phyloP scores from a whole-genome alignment of 2,888 invertebrate genomes.

The Aelia acuminata region DNA sequence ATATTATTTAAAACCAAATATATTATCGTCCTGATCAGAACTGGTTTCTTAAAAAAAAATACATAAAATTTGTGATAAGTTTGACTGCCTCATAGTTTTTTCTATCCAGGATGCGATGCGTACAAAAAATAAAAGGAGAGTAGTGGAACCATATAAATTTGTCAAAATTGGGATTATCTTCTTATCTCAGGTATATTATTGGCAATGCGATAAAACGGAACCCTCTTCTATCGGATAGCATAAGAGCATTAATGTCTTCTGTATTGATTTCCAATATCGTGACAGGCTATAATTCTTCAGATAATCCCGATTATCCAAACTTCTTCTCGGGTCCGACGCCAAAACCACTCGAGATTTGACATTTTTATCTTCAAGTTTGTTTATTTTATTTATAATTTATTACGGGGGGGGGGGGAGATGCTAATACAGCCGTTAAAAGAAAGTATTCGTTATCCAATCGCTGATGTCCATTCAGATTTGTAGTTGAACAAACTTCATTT shows the following conservation, averaged over 20 bases:
- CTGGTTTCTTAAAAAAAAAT: neutral
- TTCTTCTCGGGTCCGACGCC: neutral
- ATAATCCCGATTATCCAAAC: conserved; percentile 18
- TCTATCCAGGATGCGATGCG: neutral
- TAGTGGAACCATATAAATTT: conserved; percentile 11
- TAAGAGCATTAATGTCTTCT: conserved; percentile 14
- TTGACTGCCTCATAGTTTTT: neutral
- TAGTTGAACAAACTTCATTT: too few species aligned
- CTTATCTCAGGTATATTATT: conserved; percentile 9
- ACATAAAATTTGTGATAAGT: neutral
- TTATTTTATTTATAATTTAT: neutral
- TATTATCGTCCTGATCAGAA: neutral
- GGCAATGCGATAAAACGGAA: neutral
- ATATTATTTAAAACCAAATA: neutral
- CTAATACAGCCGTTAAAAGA: neutral
- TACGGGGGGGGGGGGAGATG: neutral
- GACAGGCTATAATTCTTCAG: conserved; percentile 16
- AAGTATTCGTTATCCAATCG: too few species aligned
- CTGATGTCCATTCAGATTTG: too few species aligned
- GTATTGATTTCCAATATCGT: conserved; percentile 17
- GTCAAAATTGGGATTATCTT: conserved; percentile 10
- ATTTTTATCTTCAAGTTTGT: neutral
- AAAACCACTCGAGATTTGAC: conserved; percentile 6
- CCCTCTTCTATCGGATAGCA: conserved; percentile 7
- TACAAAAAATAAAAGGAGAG: neutral